Percentiles rank a stretch among this genome's conserved stretches.
phyloP scores from a whole-genome alignment of 2,888 invertebrate species.

The Lithophane socia region DNA sequence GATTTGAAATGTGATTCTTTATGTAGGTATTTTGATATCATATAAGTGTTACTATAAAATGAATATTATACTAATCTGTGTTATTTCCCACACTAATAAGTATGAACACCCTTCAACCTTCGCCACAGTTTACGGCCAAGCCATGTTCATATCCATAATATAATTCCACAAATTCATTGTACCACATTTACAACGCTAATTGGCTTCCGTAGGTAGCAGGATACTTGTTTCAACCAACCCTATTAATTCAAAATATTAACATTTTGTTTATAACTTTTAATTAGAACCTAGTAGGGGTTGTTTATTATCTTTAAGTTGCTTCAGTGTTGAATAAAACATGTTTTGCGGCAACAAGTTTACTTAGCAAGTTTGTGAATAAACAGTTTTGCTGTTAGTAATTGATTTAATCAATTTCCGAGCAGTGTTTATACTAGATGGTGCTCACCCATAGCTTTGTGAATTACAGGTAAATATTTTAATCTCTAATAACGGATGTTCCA shows the following conservation, averaged over 20 bases:
- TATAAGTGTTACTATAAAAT: no score
- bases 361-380: conserved; percentile 35
- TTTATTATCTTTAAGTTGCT: conserved; percentile 36
- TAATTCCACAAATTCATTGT: conserved; percentile 3
- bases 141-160: background rate
- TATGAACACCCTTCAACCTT: no score
- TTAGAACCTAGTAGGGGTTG: conserved; percentile 46
- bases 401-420: conserved; percentile 30
- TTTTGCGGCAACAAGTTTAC: conserved; percentile 11
- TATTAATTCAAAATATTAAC: conserved; percentile 50
- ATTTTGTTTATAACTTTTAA: conserved; percentile 61
- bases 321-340: conserved; percentile 54
- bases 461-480: background rate
- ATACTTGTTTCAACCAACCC: conserved; percentile 17
- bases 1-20: no score
- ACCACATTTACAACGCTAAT: conserved; percentile 25
- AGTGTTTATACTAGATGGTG: background rate
- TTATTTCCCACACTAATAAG: no score
- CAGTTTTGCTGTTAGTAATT: conserved; percentile 25
- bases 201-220: conserved; percentile 5
- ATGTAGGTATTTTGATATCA: no score
- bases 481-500: background rate
- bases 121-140: no score
- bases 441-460: background rate
- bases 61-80: no score